Evolutionary conservation across 2,888 invertebrate genomes (phyloP), one percentile per base, ranked within the genome.

Genomic region (Alitta virens): DNA sequence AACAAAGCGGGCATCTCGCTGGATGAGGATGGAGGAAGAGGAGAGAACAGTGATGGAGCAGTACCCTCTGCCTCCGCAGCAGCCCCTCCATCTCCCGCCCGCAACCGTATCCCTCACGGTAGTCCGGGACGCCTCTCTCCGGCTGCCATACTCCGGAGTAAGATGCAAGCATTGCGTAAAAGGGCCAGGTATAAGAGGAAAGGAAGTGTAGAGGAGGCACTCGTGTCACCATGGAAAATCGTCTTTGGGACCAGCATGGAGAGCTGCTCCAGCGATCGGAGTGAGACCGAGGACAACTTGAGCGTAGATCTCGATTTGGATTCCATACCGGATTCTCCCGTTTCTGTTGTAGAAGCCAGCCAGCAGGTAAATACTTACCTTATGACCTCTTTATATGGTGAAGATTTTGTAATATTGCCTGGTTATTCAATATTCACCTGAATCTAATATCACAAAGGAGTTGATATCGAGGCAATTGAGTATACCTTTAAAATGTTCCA

Each of bases 181-280:
- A 46, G 46, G 46, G 46, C 46, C 5, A 5, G 46, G 46, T 3
- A 46, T 7, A 9, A 24, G 18, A 23, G 57, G 43, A 49, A 40
- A 26, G 42, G 43, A 2, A 57, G 57, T 46, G 14, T 57, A 24
- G 57, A 57, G 27, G 57, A 57, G 16, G 57, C 57, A 2, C 57
- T 57, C 46, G 25, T 57, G 42, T 57, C 57, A 9, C 57, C 57
- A 2, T 43, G 40, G 46, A 12, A 46, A 26, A 57, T 57, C 16
- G 57, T 46, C 14, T 57, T 42, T 27, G 57, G 57, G 2, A 57
- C 57, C 26, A 42, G 57, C 25, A 40, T 57, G 46, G 57, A 57
- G 25, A 43, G 57, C 18, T 40, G 42, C 46, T 42, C 42, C 42
- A 40, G 38, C 40, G 56, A 56, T 38, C 5, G 12, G 12, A 42